Base-by-base conservation (phyloP, 2,888 invertebrate species). In the Caenorhabditis auriculariae region DNA sequence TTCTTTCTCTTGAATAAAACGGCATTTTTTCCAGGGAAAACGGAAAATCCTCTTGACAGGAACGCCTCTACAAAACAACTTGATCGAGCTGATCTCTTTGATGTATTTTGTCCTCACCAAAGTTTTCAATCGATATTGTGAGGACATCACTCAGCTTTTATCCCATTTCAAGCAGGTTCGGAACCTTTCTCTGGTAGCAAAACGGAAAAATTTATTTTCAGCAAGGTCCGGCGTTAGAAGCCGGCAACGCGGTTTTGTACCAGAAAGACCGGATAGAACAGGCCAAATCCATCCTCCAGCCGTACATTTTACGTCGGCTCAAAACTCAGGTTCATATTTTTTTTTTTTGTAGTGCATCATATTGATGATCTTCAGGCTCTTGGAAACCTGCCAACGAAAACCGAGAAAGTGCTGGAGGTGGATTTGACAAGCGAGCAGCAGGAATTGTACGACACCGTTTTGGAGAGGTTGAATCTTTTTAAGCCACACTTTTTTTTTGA, bases 21-120 rank as follows among this genome's bases (percentile, higher is more conserved):
- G n/a, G n/a, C n/a, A n/a, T n/a, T n/a, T n/a, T n/a, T 84, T 84
- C 17, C 82, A 90, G 89, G 91, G 93, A 0, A 87, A 89, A 76
- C 88, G 90, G 82, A 87, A 94, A 29, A 87, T 95, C 32, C 85
- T 96, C 12, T 84, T 96, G 23, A 96, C 95, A 0, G 96, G 95
- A 2, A 96, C 95, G 0, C 95, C 95, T 0, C 85, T 96, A 3
- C 95, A 96, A 84, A 96, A 96, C 84, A 95, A 94, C 83, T 85
- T 96, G 32, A 83, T 95, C 42, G 95, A 96, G 83, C 85, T 96
- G 65, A 94, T 96, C 90, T 71, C 94, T 0, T 84, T 96, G 35
- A 86, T 96, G 21, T 90, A 91, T 77, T 96, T 96, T 83, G 91
- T 94, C 26, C 93, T 95, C 93, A 94, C 94, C 0, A 88, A 91